Percentiles rank a stretch among this genome's conserved stretches.
Evolutionary conservation across 1,140 invertebrate species (phyloP).

Genomic region (Drosophila tristis): DNA sequence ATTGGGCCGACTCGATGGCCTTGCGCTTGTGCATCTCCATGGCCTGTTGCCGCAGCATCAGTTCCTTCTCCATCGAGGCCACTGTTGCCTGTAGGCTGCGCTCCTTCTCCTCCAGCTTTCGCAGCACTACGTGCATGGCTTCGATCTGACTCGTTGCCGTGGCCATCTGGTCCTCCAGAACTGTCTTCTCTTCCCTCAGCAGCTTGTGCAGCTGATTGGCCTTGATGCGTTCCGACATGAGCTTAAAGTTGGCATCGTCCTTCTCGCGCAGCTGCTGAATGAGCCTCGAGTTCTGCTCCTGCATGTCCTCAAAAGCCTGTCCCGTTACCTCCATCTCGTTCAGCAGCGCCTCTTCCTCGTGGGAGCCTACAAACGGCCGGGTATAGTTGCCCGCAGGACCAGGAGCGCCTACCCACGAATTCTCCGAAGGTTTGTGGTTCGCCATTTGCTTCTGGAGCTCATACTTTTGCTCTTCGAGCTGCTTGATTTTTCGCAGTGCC

Average conservation of each 20-base stretch:
- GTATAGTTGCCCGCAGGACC: constrained; percentile 69
- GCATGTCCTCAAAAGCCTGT: constrained; percentile 99
- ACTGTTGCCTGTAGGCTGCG: constrained; percentile 96
- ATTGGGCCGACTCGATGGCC: constrained; percentile 97
- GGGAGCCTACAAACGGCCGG: constrained; percentile 88
- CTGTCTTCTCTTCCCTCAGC: constrained; percentile 91
- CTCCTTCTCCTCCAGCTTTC: constrained; percentile 99
- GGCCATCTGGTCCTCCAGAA: constrained; percentile 86
- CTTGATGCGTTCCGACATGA: constrained; percentile 99
- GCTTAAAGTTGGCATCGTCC: constrained; percentile 99
- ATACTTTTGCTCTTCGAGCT: constrained; percentile 95
- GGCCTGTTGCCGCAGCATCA: constrained; percentile 94
- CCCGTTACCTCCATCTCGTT: constrained; percentile 99
- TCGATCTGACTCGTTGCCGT: constrained; percentile 96
- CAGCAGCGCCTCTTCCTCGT: constrained; percentile 97
- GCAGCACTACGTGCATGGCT: constrained; percentile 96
- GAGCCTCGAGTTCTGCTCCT: constrained; percentile 98
- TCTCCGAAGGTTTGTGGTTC: constrained; percentile 92
- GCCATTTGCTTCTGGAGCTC: constrained; percentile 93
- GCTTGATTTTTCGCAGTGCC: constrained; percentile 96
- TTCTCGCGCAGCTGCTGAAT: constrained; percentile 98
- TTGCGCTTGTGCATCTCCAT: constrained; percentile 99
- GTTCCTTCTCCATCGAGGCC: constrained; percentile 97
- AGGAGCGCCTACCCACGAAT: constrained; percentile 84
- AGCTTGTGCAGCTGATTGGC: constrained; percentile 98